These are phyloP conservation scores for Beaufortia kweichowensis DNA, from an alignment of 2,113 vertebrate species.

Conservation along the genomic window DNA sequence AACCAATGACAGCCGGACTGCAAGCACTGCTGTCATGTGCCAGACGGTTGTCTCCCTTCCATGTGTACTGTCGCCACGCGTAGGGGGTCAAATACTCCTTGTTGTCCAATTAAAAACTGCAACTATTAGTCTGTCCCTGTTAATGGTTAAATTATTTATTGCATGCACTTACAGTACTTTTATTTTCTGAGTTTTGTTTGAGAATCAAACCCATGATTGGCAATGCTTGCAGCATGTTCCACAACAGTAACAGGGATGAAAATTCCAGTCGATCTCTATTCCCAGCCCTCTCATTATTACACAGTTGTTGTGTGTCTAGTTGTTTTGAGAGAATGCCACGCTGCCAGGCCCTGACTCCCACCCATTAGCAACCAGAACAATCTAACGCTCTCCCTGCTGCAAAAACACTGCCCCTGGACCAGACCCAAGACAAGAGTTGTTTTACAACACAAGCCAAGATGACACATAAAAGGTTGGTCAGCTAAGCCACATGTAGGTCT, in stretches of 20 bases:
- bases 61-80: conserved; percentile 11
- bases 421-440: neutral
- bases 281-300: neutral
- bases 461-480: neutral
- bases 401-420: neutral
- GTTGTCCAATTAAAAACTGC: neutral
- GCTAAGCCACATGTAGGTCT: too few species aligned
- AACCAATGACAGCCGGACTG: conserved; percentile 64
- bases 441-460: neutral
- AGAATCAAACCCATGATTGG: too few species aligned
- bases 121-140: neutral
- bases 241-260: neutral
- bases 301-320: neutral
- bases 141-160: neutral
- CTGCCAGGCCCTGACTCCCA: neutral
- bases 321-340: conserved; percentile 3
- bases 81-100: neutral
- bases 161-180: neutral
- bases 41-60: conserved; percentile 41
- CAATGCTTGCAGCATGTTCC: too few species aligned
- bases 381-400: neutral
- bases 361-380: conserved; percentile 8
- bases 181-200: neutral
- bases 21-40: conserved; percentile 28
- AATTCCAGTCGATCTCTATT: neutral